These are phyloP conservation scores for Bambusicola thoracicus DNA, from an alignment of 2,113 vertebrate genomes.

Conservation along the genomic window DNA sequence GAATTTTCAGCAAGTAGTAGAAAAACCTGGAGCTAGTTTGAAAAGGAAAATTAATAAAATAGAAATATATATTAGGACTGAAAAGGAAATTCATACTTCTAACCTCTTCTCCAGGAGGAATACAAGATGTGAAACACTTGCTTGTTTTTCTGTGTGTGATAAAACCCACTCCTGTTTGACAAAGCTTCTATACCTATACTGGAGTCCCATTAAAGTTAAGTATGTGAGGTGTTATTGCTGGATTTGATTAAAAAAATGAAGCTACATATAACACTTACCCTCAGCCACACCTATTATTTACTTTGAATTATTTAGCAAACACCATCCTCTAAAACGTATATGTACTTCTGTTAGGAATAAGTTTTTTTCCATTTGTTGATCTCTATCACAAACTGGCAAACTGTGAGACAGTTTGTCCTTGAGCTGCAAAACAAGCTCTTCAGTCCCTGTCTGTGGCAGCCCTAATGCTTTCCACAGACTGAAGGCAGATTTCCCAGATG, in stretches of 20 bases:
- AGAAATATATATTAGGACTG: background rate
- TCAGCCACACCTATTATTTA: background rate
- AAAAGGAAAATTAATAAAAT: background rate
- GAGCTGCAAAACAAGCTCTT: background rate
- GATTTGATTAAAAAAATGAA: background rate
- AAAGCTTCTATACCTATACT: background rate
- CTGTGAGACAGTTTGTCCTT: background rate
- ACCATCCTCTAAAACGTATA: fast-evolving
- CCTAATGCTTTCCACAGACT: background rate
- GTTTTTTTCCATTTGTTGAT: background rate
- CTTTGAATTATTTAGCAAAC: background rate
- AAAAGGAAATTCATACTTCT: background rate
- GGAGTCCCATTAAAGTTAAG: background rate
- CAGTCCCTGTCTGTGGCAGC: background rate
- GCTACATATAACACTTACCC: background rate
- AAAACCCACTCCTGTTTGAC: background rate
- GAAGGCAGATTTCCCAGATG: background rate
- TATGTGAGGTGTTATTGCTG: background rate
- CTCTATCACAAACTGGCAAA: background rate
- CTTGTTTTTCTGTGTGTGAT: background rate
- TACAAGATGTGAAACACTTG: background rate
- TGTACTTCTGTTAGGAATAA: background rate
- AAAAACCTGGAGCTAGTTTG: background rate
- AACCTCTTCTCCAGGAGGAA: background rate
- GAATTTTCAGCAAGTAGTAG: background rate